Evolutionary conservation across 1,140 invertebrate species (phyloP).

Genomic region (Drosophila leontia): DNA sequence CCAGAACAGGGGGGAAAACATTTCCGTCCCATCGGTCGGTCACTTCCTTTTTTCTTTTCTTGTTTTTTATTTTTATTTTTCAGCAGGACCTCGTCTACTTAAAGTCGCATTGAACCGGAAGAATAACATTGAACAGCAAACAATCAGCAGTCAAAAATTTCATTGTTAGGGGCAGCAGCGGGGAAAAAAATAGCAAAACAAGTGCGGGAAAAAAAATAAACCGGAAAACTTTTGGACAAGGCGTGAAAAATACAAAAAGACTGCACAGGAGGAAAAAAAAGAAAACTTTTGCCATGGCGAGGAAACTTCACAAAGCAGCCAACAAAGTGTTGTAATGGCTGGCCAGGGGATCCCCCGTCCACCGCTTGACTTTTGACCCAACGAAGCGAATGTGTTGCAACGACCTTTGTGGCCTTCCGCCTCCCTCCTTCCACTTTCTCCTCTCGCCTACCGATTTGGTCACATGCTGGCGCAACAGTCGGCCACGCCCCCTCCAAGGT

Average conservation of each 20-base stretch:
- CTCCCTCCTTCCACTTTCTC: background rate
- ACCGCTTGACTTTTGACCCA: conserved; percentile 69
- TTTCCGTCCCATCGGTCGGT: conserved; percentile 19
- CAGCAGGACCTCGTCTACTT: conserved; percentile 43
- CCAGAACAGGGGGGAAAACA: conserved; percentile 21
- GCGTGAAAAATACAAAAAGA: conserved; percentile 76
- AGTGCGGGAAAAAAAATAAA: conserved; percentile 41
- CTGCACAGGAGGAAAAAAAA: conserved; percentile 17
- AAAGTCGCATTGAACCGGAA: conserved; percentile 65
- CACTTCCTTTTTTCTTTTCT: background rate
- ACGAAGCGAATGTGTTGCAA: conserved; percentile 74
- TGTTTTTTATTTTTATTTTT: conserved; percentile 5
- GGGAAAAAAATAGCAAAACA: conserved; percentile 38
- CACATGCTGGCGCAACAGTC: conserved; percentile 71
- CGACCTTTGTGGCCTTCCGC: conserved; percentile 73
- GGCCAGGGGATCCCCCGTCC: conserved; percentile 33
- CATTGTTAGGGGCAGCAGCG: conserved; percentile 54
- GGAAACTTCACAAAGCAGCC: conserved; percentile 71
- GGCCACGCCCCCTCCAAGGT: conserved; percentile 53
- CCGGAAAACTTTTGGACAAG: conserved; percentile 63
- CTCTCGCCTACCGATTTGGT: conserved; percentile 18
- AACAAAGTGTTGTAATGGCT: conserved; percentile 80
- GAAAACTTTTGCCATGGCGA: conserved; percentile 51
- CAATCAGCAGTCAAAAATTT: conserved; percentile 79
- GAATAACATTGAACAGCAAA: conserved; percentile 77